A percentile compares a stretch with the other conserved stretches of the same genome.
These are phyloP conservation scores for Diorhabda carinulata DNA, from an alignment of 1,140 invertebrate genomes.

Conservation along the genomic window DNA sequence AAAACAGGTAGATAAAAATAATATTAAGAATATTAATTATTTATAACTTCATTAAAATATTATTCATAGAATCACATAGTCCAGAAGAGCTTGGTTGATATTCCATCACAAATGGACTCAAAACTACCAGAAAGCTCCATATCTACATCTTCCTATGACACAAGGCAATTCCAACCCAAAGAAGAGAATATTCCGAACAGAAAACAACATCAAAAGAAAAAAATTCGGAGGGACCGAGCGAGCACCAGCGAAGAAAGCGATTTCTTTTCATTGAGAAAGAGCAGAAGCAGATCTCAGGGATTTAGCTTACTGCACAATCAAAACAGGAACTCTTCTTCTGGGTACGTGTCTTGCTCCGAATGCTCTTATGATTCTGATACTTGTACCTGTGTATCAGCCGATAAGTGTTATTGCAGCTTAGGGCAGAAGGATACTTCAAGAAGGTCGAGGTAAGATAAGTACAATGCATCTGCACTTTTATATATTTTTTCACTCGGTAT, in stretches of 20 bases:
- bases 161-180: conserved; percentile 56
- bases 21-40: background rate
- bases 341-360: conserved; percentile 81
- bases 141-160: conserved; percentile 57
- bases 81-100: conserved; percentile 1
- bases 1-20: conserved; percentile 14
- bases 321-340: conserved; percentile 64
- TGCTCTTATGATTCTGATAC: conserved; percentile 78
- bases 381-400: conserved; percentile 68
- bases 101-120: conserved; percentile 2
- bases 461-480: too few species aligned
- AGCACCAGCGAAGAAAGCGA: conserved; percentile 66
- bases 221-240: conserved; percentile 48
- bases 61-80: background rate
- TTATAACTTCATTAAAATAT: background rate
- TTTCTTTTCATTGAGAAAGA: conserved; percentile 55
- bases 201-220: conserved; percentile 47
- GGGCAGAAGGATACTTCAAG: conserved; percentile 39
- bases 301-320: conserved; percentile 47
- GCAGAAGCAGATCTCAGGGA: conserved; percentile 13
- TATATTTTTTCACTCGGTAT: too few species aligned
- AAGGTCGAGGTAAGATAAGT: conserved; percentile 15
- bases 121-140: conserved; percentile 54
- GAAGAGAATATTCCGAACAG: conserved; percentile 48
- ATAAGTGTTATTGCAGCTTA: conserved; percentile 73